These are phyloP conservation scores for Penelope pileata DNA, from an alignment of 2,113 vertebrate species.

Conservation along the genomic window DNA sequence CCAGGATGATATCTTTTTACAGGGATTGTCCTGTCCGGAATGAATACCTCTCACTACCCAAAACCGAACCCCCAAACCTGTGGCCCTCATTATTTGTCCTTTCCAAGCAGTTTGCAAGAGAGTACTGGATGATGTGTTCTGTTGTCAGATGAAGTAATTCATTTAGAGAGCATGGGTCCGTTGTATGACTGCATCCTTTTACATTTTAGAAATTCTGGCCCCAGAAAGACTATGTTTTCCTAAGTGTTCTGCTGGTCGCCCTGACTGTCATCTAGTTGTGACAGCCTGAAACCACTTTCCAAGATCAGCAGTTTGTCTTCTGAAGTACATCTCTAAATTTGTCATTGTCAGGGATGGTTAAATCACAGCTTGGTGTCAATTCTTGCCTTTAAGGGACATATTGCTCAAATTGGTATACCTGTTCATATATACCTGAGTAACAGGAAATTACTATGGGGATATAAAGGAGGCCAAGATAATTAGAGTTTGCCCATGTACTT, in stretches of 20 bases:
- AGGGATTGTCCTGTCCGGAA: not conserved
- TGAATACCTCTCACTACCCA: not conserved
- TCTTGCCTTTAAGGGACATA: not conserved
- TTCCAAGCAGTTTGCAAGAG: not conserved
- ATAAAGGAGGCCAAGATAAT: not conserved
- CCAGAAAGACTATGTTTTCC: not conserved
- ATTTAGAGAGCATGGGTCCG: not conserved
- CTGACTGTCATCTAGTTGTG: not conserved
- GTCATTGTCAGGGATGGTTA: not conserved
- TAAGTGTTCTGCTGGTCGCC: not conserved
- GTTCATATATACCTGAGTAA: not conserved
- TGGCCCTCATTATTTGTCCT: not conserved
- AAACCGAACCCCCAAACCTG: not conserved
- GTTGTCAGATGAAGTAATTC: not conserved
- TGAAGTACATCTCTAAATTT: not conserved
- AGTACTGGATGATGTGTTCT: not conserved
- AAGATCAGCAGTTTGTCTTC: not conserved
- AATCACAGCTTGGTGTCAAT: not conserved
- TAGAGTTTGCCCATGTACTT: not conserved
- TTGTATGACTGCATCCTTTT: not conserved
- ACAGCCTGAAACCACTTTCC: not conserved
- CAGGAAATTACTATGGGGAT: not conserved
- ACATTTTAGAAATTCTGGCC: not conserved
- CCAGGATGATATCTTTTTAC: not conserved
- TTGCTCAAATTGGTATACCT: not conserved